Evolutionary conservation across 2,888 invertebrate genomes (phyloP), one percentile per base, ranked within the genome.

Genomic region (Ochlodes sylvanus): DNA sequence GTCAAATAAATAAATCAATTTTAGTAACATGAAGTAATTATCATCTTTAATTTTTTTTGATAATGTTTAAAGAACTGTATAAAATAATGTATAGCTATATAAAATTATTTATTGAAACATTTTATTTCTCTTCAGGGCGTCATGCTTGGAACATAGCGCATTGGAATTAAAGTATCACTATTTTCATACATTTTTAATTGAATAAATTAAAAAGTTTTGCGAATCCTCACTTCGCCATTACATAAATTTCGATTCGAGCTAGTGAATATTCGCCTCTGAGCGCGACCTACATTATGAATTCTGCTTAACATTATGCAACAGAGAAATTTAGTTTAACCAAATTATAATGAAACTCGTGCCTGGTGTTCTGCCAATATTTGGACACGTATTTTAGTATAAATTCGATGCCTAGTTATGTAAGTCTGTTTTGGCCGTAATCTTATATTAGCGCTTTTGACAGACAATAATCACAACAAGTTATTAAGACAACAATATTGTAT

Each of bases 251-350:
- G 61, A 61, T 61, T 61, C 67, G 42, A 67, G 42, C 44, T 67
- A n/a, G 61, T 67, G 61, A 67, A 66, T 66, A 67, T 67, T 61
- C 67, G 60, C 44, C 42, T 54, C 52, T 17, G 50, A 52, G 41
- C 21, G 60, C 68, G 72, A 70, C 72, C 72, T 63, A 69, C 69
- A 70, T 71, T 69, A 67, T 69, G 27, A 54, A 72, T 70, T 73
- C 69, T 73, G 69, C 61, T 70, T 58, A 67, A 67, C 47, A 55
- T 72, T 70, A 68, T 55, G 69, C 61, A 73, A 73, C 38, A 41
- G 71, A 60, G 67, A 67, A 67, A 67, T 67, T 67, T 34, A 61
- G 61, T 44, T 67, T 67, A 61, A 67, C 67, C 55, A 67, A 67
- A 62, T 67, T 61, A 67, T 67, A 67, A 67, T 61, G 60, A 61